Conservation (phyloP, 2,888 invertebrate genomes). For the Lasioglossum oenotherae region DNA sequence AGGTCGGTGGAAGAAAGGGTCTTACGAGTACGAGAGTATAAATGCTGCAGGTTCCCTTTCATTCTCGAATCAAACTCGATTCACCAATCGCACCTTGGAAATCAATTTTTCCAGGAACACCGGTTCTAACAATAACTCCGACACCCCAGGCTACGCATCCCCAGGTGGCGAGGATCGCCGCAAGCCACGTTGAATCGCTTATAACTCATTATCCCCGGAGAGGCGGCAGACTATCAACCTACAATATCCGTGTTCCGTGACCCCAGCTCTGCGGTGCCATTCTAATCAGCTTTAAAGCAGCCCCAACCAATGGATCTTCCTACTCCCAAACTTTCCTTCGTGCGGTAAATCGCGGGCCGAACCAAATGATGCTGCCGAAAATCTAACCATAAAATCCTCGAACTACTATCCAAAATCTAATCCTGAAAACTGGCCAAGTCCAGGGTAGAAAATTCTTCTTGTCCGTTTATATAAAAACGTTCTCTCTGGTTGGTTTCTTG, state of each 20-base stretch:
- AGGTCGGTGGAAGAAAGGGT: not conserved
- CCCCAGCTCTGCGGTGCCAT: not conserved
- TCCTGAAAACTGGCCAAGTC: not conserved
- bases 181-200: not conserved
- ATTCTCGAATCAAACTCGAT: not conserved
- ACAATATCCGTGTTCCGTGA: not conserved
- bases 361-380: not conserved
- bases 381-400: not conserved
- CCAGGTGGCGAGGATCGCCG: not conserved
- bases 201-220: conserved; percentile 16
- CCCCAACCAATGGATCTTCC: not conserved
- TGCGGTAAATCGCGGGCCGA: not conserved
- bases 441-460: not conserved
- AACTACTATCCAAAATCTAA: not conserved
- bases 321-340: not conserved
- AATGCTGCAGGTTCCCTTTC: not conserved
- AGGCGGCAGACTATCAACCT: conserved; percentile 3
- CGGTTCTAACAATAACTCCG: conserved; percentile 12
- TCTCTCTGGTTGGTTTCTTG: not conserved
- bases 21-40: not conserved
- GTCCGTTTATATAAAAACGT: no score
- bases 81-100: not conserved
- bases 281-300: conserved; percentile 15
- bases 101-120: conserved; percentile 3
- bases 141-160: not conserved